Percentiles rank a stretch among this genome's conserved stretches.
These are phyloP conservation scores for Antennarius maculatus DNA, from an alignment of 2,797 vertebrate genomes.

Conservation along the genomic window DNA sequence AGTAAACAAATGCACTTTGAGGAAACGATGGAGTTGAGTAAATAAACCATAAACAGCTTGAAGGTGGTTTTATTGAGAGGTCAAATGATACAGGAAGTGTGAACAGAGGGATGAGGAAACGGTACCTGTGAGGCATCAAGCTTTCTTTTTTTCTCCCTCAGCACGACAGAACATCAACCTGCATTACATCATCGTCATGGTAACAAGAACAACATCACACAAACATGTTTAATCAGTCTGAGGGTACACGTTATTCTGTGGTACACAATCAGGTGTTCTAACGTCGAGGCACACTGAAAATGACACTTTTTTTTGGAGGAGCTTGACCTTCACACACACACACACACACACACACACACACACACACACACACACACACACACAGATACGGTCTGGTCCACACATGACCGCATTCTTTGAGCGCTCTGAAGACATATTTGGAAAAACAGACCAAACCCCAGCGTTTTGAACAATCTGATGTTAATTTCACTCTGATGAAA, in stretches of 20 bases:
- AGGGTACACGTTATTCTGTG: constrained; percentile 9
- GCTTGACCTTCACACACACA: background rate
- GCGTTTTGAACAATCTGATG: too few relatives aligned
- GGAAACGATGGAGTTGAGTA: constrained; percentile 18
- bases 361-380: background rate
- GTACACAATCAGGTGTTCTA: background rate
- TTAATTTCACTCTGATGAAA: too few relatives aligned
- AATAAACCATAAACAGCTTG: constrained; percentile 41
- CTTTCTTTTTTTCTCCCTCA: constrained; percentile 80
- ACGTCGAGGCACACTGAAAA: constrained; percentile 46
- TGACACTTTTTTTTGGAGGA: constrained; percentile 12
- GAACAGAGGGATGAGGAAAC: constrained; percentile 55
- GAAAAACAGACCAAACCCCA: too few relatives aligned
- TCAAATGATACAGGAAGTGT: constrained; percentile 35
- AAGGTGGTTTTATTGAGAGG: constrained; percentile 49
- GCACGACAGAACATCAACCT: constrained; percentile 93
- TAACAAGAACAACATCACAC: constrained; percentile 64
- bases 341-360: constrained; percentile 1
- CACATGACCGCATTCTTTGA: too few relatives aligned
- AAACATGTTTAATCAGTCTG: constrained; percentile 14
- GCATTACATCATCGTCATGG: constrained; percentile 92
- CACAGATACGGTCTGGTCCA: too few relatives aligned
- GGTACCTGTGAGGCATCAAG: constrained; percentile 68
- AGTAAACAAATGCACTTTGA: background rate
- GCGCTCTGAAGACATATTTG: too few relatives aligned